Base-by-base conservation (phyloP, 2,113 vertebrate species). In the Cinclus cinclus region DNA sequence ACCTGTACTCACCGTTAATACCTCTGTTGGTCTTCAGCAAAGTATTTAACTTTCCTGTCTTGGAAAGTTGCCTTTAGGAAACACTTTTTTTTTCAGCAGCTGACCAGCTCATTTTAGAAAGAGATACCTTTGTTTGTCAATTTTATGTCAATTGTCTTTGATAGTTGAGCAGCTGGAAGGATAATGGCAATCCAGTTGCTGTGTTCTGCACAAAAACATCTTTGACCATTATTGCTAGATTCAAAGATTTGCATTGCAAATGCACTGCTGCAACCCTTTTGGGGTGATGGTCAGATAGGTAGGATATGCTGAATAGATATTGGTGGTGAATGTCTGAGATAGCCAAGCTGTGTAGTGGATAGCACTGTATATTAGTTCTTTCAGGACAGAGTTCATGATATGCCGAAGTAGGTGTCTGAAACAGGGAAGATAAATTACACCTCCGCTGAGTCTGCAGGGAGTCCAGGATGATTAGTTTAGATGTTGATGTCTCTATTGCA, bases 391-490 rank as follows among this genome's bases (percentile, higher is more conserved):
- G 93, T 90, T 95, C 82, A n/a, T 90, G 94, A 89, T 94, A 93
- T 81, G 35, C 64, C 89, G 76, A 95, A 96, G 73, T 90, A 94
- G 75, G 91, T 89, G 83, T 75, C 88, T 96, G 89, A 92, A 96
- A 92, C 39, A 68, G 30, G 37, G 47, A 88, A 92, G 89, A 90
- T 44, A 93, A 92, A 94, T 94, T 80, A 81, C 27, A 94, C 69
- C 83, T 93, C 73, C 0, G 0, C n/a, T 39, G 80, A 74, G 47
- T 95, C 86, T 71, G 47, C 73, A 83, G 86, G 84, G 90, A 94
- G 71, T 75, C 52, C 59, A 52, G 64, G 64, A 42, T 90, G 94
- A 86, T 93, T 94, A 95, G 50, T 93, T 76, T 55, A 83, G 90
- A 94, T 53, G 79, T 56, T 91, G 92, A 90, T 91, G 78, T 95